Evolutionary conservation across 1,140 invertebrate species (phyloP), one percentile per base, ranked within the genome.

Genomic region (Caligus rogercresseyi): DNA sequence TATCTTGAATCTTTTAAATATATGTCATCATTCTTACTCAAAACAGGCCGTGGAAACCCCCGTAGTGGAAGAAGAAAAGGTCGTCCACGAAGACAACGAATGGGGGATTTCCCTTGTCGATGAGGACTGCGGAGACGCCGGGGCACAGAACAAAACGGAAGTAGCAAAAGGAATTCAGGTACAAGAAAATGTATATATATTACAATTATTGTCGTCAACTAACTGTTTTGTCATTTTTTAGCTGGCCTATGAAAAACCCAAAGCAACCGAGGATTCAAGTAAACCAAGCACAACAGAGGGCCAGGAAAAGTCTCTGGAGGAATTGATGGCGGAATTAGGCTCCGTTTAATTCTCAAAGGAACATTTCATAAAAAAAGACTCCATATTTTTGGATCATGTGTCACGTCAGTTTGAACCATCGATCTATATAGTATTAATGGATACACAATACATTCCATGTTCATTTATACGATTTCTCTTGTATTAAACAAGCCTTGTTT

Each of bases 31-130:
- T 20, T 25, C 11, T 54, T 54, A 13, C 24, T 62, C 20, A 76
- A 78, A 67, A 63, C 31, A 25, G 23, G 56, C 21, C 7, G 61
- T 19, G 25, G 69, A 71, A 54, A 68, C 62, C 20, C 68, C 66
- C 4, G 69, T 69, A 66, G 69, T 78, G 14, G 74, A 74, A 60
- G 74, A 77, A n/a, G 78, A 78, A 63, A 78, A 79, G 57, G 74
- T 79, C 19, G 61, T 89, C 14, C 90, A 94, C 69, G 85, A 88
- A 69, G 86, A 88, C 54, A 96, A 97, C 75, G 83, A 90, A 64
- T 96, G 89, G 88, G 90, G 82, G 66, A 83, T 85, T 68, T 78
- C 75, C 62, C 68, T 87, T 43, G 78, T 87, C 0, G 82, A 85
- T 24, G 74, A 74, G 54, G 68, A 67, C 7, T 55, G 67, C 52